Evolutionary conservation across 2,113 vertebrate genomes (phyloP), one percentile per base, ranked within the genome.

Genomic region (Hymenochirus boettgeri): DNA sequence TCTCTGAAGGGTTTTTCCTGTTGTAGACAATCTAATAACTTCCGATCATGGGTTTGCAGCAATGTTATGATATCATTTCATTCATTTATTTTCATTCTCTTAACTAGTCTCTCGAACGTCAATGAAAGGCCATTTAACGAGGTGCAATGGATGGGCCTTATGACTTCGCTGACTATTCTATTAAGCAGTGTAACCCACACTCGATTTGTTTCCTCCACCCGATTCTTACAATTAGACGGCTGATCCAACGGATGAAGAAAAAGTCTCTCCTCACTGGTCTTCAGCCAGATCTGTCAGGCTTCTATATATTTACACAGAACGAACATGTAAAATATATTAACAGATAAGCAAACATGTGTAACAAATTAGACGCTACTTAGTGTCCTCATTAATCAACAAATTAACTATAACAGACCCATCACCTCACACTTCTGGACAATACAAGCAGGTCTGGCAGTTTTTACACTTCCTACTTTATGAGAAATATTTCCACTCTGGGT

Each of bases 311-410:
- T n/a, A n/a, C n/a, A n/a, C n/a, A 10, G 47, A 59, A 3, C 56
- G 52, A 57, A n/a, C 47, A 59, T 67, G 56, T 53, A 53, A 59
- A 67, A 69, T 69, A 69, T 69, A 69, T 69, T 29, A 60, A 60
- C 24, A 69, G 56, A 69, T 69, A 69, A 60, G 52, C 27, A 59
- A 69, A 59, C 56, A 69, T 60, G 53, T 69, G 65, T 12, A 53
- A 69, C 23, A 13, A 53, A 53, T 59, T 60, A 60, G 47, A 69
- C 45, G 65, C 65, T 69, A 53, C 47, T 60, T 51, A 55, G 56
- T 69, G 48, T 69, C 65, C 35, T 53, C 56, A 60, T 60, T 60
- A 52, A 69, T 59, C 65, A 69, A 22, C 47, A 60, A 27, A 33
- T 53, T 69, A 27, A 59, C 29, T 60, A 22, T 12, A 57, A 4